phyloP scores from a whole-genome alignment of 2,113 vertebrate species.

The Bufo bufo region DNA sequence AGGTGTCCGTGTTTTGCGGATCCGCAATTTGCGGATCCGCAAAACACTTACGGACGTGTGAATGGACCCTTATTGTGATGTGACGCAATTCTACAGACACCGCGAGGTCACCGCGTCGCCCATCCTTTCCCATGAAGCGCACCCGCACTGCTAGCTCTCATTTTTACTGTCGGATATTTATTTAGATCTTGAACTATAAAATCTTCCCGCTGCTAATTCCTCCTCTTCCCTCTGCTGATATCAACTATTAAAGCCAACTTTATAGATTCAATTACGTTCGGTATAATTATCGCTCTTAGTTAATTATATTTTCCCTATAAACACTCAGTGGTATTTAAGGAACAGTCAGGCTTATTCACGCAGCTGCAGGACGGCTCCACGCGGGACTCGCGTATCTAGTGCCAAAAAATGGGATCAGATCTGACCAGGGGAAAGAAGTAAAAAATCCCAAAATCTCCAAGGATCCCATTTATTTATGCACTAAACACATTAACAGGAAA shows the following conservation, averaged over 20 bases:
- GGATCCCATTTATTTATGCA: not conserved
- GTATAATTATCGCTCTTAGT: constrained; percentile 4
- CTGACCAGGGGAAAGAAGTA: not conserved
- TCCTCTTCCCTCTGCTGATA: constrained; percentile 13
- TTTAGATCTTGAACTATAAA: constrained; percentile 14
- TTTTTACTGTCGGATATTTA: constrained; percentile 18
- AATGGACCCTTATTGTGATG: no score
- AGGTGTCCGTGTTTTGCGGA: no score
- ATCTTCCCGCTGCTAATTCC: constrained; percentile 27
- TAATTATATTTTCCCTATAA: constrained; percentile 30
- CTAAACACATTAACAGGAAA: not conserved
- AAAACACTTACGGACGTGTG: no score
- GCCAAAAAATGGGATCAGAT: not conserved
- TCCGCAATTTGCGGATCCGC: no score
- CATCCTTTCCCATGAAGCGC: not conserved
- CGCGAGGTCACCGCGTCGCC: no score
- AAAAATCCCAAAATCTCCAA: not conserved
- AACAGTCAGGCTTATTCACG: not conserved
- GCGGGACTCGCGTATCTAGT: not conserved
- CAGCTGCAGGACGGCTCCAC: not conserved
- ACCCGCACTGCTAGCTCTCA: not conserved
- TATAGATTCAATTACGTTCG: constrained; percentile 16
- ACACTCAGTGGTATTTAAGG: constrained; percentile 27
- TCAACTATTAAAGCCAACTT: constrained; percentile 16
- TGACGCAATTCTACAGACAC: no score